phyloP scores from a whole-genome alignment of 2,888 invertebrate genomes.

The Coecobrya sp. region DNA sequence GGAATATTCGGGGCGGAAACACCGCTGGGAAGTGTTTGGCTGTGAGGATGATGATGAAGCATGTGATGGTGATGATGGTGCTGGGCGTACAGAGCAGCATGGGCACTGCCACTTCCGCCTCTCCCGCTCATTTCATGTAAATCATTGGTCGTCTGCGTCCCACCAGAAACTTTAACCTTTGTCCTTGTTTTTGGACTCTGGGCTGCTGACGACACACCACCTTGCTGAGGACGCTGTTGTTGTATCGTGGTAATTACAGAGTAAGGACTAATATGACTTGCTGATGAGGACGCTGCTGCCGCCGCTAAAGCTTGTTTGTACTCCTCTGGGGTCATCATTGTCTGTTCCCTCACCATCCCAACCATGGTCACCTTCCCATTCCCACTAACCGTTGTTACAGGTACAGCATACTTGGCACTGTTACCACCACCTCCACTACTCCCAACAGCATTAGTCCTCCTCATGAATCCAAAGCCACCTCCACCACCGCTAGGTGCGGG shows the following conservation, averaged over 20 bases:
- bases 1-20: conserved; percentile 89
- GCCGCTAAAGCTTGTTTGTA: conserved; percentile 84
- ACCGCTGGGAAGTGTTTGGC: conserved; percentile 81
- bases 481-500: conserved; percentile 66
- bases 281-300: conserved; percentile 76
- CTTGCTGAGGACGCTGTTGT: conserved; percentile 54
- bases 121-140: conserved; percentile 84
- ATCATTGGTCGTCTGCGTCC: conserved; percentile 93
- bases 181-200: conserved; percentile 86
- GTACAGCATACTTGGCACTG: conserved; percentile 83
- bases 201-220: background rate
- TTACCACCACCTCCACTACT: background rate
- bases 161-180: conserved; percentile 94
- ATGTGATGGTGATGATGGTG: conserved; percentile 71
- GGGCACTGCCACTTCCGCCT: conserved; percentile 37
- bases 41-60: conserved; percentile 74
- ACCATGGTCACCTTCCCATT: conserved; percentile 78
- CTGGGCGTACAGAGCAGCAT: conserved; percentile 68
- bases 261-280: conserved; percentile 80
- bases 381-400: conserved; percentile 78
- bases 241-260: conserved; percentile 77
- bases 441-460: conserved; percentile 58
- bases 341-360: conserved; percentile 80
- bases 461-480: conserved; percentile 76
- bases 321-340: conserved; percentile 85